Evolutionary conservation across 2,797 vertebrate genomes (phyloP).

Genomic region (Alosa sapidissima): DNA sequence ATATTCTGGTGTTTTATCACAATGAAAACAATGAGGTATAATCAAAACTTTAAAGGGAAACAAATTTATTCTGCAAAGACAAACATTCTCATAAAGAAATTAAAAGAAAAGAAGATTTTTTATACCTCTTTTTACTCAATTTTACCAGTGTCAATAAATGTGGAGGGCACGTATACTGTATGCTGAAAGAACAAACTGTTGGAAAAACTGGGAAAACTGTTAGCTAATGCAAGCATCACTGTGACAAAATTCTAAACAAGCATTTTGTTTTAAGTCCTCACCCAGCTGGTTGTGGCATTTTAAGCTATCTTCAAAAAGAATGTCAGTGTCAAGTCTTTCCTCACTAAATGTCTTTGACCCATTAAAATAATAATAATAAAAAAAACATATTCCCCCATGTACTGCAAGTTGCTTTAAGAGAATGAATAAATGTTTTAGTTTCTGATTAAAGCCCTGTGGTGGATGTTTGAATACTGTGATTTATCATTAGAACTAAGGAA

Average conservation of each 20-base stretch:
- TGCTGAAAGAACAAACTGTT: background rate
- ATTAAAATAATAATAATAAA: background rate
- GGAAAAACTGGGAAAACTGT: background rate
- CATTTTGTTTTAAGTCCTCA: background rate
- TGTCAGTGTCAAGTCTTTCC: background rate
- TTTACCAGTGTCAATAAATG: no score
- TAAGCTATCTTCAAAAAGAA: background rate
- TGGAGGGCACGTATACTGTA: background rate
- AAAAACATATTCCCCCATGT: background rate
- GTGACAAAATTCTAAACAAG: slow-evolving; percentile 14
- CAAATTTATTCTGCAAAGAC: no score
- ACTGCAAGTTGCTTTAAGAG: background rate
- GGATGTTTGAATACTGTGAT: background rate
- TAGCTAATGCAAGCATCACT: background rate
- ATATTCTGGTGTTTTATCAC: no score
- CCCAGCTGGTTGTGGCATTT: background rate
- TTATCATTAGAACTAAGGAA: background rate
- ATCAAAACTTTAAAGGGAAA: no score
- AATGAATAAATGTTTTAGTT: background rate
- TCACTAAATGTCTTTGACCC: slow-evolving; percentile 10
- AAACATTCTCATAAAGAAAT: no score
- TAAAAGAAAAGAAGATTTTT: no score
- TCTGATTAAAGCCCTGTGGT: background rate
- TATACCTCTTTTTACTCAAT: no score
- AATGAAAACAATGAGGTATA: no score